These are phyloP conservation scores for Morus bassanus DNA, from an alignment of 2,797 vertebrate genomes.

Conservation along the genomic window DNA sequence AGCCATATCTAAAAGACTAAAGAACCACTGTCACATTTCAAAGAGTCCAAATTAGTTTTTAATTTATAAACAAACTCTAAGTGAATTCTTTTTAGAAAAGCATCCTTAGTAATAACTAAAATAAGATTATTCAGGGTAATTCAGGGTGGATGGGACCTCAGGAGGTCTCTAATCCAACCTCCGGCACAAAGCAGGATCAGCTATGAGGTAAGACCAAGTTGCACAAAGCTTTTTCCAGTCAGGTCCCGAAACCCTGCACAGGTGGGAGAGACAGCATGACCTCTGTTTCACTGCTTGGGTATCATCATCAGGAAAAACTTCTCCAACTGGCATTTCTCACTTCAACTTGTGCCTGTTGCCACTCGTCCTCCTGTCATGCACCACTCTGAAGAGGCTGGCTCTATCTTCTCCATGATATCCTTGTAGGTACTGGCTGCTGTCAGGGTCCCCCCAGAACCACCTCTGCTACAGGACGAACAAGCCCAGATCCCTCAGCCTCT, in stretches of 20 bases:
- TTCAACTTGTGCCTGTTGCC: background rate
- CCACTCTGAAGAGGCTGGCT: background rate
- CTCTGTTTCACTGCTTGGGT: background rate
- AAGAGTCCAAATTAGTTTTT: background rate
- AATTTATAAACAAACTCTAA: background rate
- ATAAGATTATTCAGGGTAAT: background rate
- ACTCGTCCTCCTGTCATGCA: background rate
- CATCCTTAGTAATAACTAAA: background rate
- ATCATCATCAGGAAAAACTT: background rate
- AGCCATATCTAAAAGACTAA: background rate
- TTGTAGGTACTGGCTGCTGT: background rate
- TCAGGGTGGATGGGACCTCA: background rate
- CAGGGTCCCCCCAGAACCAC: background rate
- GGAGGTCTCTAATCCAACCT: background rate
- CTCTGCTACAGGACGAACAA: background rate
- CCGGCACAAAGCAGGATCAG: background rate
- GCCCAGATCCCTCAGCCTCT: background rate
- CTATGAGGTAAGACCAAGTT: background rate
- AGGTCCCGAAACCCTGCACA: background rate
- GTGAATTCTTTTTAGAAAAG: background rate
- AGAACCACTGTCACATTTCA: background rate
- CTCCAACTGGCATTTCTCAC: background rate
- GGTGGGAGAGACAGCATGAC: background rate
- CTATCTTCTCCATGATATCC: background rate
- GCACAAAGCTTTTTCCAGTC: background rate